Evolutionary conservation across 2,888 invertebrate species (phyloP).

Genomic region (Bugulina stolonifera): DNA sequence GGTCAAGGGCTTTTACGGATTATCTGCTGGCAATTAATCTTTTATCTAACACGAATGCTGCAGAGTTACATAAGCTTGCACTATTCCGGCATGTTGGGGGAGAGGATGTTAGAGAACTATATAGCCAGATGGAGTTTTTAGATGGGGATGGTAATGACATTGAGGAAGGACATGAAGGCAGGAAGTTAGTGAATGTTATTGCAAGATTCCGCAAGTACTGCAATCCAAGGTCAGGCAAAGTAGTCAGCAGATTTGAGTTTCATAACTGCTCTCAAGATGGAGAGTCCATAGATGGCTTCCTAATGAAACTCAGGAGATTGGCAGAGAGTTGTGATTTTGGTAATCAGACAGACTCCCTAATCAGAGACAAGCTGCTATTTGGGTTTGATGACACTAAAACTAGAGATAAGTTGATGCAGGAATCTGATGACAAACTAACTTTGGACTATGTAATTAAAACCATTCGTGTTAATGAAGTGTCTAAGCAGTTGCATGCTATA

Average conservation of each 20-base stretch:
- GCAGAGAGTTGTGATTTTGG: neutral
- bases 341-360: neutral
- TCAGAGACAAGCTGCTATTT: neutral
- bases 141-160: neutral
- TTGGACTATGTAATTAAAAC: neutral
- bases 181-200: neutral
- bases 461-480: neutral
- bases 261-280: neutral
- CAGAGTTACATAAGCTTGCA: neutral
- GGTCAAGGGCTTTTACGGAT: neutral
- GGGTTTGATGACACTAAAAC: neutral
- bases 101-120: neutral
- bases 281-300: neutral
- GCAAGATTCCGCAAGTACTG: neutral
- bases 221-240: neutral
- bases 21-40: neutral
- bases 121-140: neutral
- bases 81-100: neutral
- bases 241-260: constrained; percentile 1
- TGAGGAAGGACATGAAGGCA: neutral
- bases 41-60: neutral
- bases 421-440: neutral
- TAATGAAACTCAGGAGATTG: neutral
- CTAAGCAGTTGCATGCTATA: neutral
- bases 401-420: neutral